These are phyloP conservation scores for Sphaerophoria taeniata DNA, from an alignment of 2,888 invertebrate genomes.

Conservation along the genomic window DNA sequence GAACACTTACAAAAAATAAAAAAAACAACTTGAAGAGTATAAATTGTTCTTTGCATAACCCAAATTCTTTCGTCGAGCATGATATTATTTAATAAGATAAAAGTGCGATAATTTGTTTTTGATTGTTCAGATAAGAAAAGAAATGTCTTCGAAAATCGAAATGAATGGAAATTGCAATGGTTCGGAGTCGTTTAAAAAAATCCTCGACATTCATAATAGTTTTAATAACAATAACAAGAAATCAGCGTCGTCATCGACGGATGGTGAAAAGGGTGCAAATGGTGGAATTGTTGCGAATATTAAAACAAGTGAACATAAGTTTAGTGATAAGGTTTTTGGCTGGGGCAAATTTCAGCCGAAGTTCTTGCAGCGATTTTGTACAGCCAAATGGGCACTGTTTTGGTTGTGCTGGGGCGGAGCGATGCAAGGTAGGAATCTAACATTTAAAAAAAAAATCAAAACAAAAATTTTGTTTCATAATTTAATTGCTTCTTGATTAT, in stretches of 20 bases:
- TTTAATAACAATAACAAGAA: constrained; percentile 79
- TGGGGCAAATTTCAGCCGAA: constrained; percentile 87
- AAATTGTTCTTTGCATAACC: constrained; percentile 13
- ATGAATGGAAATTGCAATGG: constrained; percentile 31
- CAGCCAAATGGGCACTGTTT: constrained; percentile 91
- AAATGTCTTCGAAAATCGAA: constrained; percentile 47
- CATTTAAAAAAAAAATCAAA: background rate
- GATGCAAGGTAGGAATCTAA: constrained; percentile 86
- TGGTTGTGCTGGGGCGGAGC: constrained; percentile 92
- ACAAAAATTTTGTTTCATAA: background rate
- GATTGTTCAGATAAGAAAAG: background rate
- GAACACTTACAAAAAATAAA: background rate
- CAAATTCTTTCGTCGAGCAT: constrained; percentile 3
- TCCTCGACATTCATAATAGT: constrained; percentile 75
- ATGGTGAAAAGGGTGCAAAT: constrained; percentile 44
- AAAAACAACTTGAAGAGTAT: background rate
- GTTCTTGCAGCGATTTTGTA: constrained; percentile 88
- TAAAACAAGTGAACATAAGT: constrained; percentile 44
- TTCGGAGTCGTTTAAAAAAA: constrained; percentile 54
- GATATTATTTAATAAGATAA: constrained; percentile 12
- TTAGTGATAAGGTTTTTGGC: constrained; percentile 84
- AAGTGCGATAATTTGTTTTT: constrained; percentile 2
- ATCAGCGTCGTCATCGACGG: constrained; percentile 61
- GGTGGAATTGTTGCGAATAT: constrained; percentile 11
- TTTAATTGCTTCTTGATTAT: too few species aligned